phyloP scores from a whole-genome alignment of 2,888 invertebrate genomes.

The Cataglyphis rosenhaueri region DNA sequence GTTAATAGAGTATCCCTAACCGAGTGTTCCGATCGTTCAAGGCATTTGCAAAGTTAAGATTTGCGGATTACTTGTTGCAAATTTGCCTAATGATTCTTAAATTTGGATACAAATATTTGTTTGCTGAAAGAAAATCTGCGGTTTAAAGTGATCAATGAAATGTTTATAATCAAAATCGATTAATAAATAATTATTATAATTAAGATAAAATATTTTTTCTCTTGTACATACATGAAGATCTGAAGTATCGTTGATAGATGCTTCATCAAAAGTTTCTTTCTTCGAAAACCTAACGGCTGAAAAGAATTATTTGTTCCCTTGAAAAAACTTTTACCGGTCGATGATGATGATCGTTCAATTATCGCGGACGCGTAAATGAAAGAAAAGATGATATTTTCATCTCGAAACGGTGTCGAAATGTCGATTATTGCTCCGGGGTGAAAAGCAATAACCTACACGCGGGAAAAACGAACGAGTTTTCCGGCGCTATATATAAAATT shows the following conservation, averaged over 20 bases:
- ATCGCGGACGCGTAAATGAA: background rate
- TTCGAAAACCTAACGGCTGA: background rate
- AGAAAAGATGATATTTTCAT: constrained; percentile 13
- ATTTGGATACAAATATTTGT: too few species aligned
- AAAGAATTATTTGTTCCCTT: constrained; percentile 29
- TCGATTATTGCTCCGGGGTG: constrained; percentile 60
- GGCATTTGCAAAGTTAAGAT: background rate
- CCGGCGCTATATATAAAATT: constrained; percentile 82
- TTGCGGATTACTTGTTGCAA: constrained; percentile 5
- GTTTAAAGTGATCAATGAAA: background rate
- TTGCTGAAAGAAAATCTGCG: background rate
- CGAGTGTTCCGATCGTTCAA: background rate
- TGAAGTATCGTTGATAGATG: background rate
- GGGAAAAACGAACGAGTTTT: constrained; percentile 74
- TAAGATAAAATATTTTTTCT: background rate
- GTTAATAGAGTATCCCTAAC: constrained; percentile 44
- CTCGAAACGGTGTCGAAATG: constrained; percentile 49
- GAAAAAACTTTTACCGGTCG: background rate
- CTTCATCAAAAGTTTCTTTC: background rate
- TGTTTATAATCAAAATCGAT: background rate
- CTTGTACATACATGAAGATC: background rate
- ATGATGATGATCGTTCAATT: constrained; percentile 17
- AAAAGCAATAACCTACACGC: constrained; percentile 65
- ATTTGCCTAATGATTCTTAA: background rate
- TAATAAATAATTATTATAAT: background rate